Evolutionary conservation across 1,140 invertebrate genomes (phyloP).

Genomic region (Octopus sinensis): DNA sequence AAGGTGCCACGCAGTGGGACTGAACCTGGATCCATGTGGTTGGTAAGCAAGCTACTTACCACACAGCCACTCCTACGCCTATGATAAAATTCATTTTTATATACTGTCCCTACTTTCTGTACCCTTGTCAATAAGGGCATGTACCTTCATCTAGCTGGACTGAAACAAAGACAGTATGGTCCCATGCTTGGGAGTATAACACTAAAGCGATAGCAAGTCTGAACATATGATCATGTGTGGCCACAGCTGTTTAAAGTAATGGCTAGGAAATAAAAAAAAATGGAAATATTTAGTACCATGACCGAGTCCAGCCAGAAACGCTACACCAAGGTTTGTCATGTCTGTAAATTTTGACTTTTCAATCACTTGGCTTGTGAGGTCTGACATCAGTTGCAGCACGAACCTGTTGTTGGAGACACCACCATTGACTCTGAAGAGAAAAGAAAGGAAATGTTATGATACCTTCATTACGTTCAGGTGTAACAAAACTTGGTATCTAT

Average conservation of each 20-base stretch:
- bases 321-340: constrained; percentile 67
- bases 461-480: too few species aligned
- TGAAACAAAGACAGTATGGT: background rate
- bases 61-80: too few species aligned
- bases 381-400: constrained; percentile 79
- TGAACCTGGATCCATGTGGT: too few species aligned
- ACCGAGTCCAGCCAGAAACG: constrained; percentile 76
- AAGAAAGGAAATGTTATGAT: background rate
- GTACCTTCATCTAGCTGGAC: background rate
- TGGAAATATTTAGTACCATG: constrained; percentile 60
- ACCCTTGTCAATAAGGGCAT: too few species aligned
- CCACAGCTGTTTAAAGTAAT: too few species aligned
- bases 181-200: background rate
- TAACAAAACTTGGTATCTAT: too few species aligned
- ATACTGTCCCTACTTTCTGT: too few species aligned
- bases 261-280: too few species aligned
- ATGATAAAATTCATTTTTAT: too few species aligned
- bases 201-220: background rate
- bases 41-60: too few species aligned
- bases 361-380: constrained; percentile 72
- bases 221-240: too few species aligned
- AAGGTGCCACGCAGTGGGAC: too few species aligned
- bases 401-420: constrained; percentile 90
- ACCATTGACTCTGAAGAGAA: constrained; percentile 75
- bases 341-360: constrained; percentile 62